Base-by-base conservation (phyloP, 2,113 vertebrate species). In the Notothenia coriiceps region DNA sequence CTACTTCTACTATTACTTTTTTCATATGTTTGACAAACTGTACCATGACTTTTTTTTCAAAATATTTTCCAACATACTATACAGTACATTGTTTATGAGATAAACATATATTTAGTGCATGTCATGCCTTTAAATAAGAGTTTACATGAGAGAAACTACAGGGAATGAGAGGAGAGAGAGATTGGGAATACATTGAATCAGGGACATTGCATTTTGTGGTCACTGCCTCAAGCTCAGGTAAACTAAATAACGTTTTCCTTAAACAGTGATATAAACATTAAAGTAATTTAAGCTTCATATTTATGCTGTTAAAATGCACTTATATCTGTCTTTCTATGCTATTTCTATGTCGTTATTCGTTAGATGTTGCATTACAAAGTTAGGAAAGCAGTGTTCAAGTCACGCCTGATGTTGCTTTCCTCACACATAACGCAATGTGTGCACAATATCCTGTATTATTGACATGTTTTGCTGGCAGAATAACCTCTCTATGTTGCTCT, bases 131-230 rank as follows among this genome's bases (percentile, higher is more conserved):
- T 57, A 57, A 13, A 12, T 13, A 4, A 47, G 66, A 11, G 25
- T 35, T 2, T 13, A 51, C 50, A 44, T 15, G 2, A 12, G 18
- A 49, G 10, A 76, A 7, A 40, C 7, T 0, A 6, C 35, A 40
- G 35, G 35, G 7, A 67, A 67, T 17, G 43, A 72, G 51, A 33
- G 10, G 54, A 12, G 49, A 60, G n/a, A 50, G 22, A 67, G 43
- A 43, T n/a, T 64, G 29, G 72, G 44, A 40, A 25, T 29, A 35
- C 17, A 25, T 75, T 4, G 4, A 40, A 56, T 56, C 11, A 3
- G 33, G 56, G 65, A 77, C 20, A 35, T 55, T 80, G 5, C 40
- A 55, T 60, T 51, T 72, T 62, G 73, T 66, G 33, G 77, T 61
- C 14, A 2, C 8, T 29, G 40, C 35, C 17, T 44, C 12, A 54